phyloP scores from a whole-genome alignment of 2,888 invertebrate species.

The Oscheius sp. region DNA sequence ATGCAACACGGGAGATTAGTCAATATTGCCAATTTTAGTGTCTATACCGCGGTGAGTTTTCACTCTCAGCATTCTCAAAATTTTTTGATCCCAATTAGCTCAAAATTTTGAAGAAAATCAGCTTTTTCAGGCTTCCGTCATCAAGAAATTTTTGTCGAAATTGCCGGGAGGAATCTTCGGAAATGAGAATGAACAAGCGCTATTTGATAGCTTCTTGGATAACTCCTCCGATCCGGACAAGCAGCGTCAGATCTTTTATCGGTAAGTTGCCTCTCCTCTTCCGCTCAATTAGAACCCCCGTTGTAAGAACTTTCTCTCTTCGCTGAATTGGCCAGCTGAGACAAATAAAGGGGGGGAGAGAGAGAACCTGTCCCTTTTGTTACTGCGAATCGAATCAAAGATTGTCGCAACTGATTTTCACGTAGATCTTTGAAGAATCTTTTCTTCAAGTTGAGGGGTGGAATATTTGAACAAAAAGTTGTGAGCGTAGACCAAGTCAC shows the following conservation, averaged over 20 bases:
- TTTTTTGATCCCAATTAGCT: background rate
- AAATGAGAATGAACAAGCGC: conserved; percentile 85
- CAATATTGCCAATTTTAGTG: conserved; percentile 81
- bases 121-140: background rate
- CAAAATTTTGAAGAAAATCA: no score
- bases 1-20: conserved; percentile 71
- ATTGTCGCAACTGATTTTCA: background rate
- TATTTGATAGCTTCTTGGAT: conserved; percentile 87
- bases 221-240: conserved; percentile 78
- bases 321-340: background rate
- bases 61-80: no score
- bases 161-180: conserved; percentile 96
- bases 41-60: conserved; percentile 97
- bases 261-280: conserved; percentile 74
- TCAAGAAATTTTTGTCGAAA: conserved; percentile 88
- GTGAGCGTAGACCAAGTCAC: no score
- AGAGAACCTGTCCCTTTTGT: background rate
- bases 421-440: background rate
- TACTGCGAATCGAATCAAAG: conserved; percentile 10
- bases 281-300: background rate
- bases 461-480: no score
- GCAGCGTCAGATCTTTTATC: conserved; percentile 89
- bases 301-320: background rate
- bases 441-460: no score
- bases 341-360: no score